Percentiles rank a stretch among this genome's conserved stretches.
phyloP scores from a whole-genome alignment of 2,888 invertebrate genomes.

The Sarcophaga variegata region DNA sequence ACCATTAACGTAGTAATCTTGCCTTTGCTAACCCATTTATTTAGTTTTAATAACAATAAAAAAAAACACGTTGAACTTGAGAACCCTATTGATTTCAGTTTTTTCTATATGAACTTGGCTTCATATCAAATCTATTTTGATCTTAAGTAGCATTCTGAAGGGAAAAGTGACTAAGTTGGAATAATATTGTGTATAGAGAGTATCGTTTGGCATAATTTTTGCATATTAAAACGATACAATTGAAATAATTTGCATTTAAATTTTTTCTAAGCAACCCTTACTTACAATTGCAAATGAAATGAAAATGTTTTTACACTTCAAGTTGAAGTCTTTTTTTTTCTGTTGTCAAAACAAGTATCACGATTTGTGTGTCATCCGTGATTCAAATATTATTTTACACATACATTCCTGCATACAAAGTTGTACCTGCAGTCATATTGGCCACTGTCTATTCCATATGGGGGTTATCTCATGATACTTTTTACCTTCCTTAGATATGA shows the following conservation, averaged over 20 bases:
- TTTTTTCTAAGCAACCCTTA: not conserved
- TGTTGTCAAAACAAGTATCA: constrained; percentile 1
- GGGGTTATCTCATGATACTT: too few relatives aligned
- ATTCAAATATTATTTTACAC: not conserved
- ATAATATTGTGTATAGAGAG: not conserved
- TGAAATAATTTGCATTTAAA: constrained; percentile 42
- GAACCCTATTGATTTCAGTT: not conserved
- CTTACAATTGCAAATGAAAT: not conserved
- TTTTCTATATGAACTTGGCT: not conserved
- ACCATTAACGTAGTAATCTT: constrained; percentile 2
- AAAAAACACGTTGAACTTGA: constrained; percentile 1
- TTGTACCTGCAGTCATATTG: too few relatives aligned
- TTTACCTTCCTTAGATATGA: too few relatives aligned
- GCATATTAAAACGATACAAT: constrained; percentile 48
- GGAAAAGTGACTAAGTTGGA: too few relatives aligned
- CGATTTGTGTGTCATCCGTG: constrained; percentile 62
- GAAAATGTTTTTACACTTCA: not conserved
- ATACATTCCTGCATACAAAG: too few relatives aligned
- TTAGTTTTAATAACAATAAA: too few relatives aligned
- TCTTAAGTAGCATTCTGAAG: not conserved
- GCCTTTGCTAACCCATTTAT: not conserved
- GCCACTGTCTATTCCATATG: too few relatives aligned
- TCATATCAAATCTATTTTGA: not conserved
- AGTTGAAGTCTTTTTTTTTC: constrained; percentile 4
- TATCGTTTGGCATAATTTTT: constrained; percentile 1